Evolutionary conservation across 2,113 vertebrate genomes (phyloP).

Genomic region (mouse (Mus musculus)): GRCm39 chr9:34262501-34263000

Average conservation of each 20-base stretch:
- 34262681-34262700: neutral
- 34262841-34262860: neutral
- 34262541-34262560: neutral
- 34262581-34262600: neutral
- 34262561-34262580: neutral
- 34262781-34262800: neutral
- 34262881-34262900: neutral
- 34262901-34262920: neutral
- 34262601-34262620: neutral
- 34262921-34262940: neutral
- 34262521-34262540: neutral
- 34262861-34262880: neutral
- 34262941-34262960: neutral
- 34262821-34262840: neutral
- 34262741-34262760: neutral
- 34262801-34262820: neutral
- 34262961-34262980: neutral
- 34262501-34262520: neutral
- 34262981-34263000: neutral
- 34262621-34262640: neutral
- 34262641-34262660: neutral
- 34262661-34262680: neutral
- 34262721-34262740: neutral
- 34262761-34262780: neutral
- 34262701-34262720: no score